Base-by-base conservation (phyloP, 2,797 vertebrate species). In the Sternotherus odoratus region DNA sequence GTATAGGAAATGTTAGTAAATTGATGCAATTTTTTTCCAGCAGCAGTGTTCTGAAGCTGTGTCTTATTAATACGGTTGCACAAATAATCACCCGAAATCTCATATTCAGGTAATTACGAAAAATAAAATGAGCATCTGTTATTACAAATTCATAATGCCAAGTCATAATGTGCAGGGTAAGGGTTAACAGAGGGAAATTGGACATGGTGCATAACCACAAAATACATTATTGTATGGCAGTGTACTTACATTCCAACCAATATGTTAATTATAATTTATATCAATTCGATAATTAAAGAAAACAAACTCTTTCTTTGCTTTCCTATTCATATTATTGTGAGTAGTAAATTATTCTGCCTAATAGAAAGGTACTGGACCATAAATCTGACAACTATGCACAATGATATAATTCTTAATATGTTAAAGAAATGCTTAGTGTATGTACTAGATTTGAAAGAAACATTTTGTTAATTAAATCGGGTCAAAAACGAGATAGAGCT, bases 231-330 rank as follows among this genome's bases (percentile, higher is more conserved):
- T 96, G 60, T 79, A 94, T 95, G 92, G 89, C 95, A 95, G 84
- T 95, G 83, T 97, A 96, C 97, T 98, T 98, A 97, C 91, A 96
- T 97, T 96, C 86, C 88, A 94, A 96, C 72, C 83, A 95, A 89
- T 97, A 97, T 95, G 95, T 95, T 98, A 97, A 98, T 98, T 98
- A 96, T 96, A 93, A 95, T 97, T 96, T 97, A 97, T 97, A 97
- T 96, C 89, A 97, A 97, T 96, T 96, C 96, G 97, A 97, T 97
- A 97, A 98, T 97, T 98, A 98, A 97, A 95, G 93, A 97, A 97
- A 97, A 93, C 93, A 97, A 95, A 84, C 36, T 94, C 49, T 93
- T 97, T 92, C n/a, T 96, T 96, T 87, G 83, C 83, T 96, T 96
- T 97, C 53, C 69, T 91, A 88, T 93, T 97, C 83, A 96, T 83